Evolutionary conservation across 1,140 invertebrate species (phyloP).

Genomic region (Drosophila ogumai): DNA sequence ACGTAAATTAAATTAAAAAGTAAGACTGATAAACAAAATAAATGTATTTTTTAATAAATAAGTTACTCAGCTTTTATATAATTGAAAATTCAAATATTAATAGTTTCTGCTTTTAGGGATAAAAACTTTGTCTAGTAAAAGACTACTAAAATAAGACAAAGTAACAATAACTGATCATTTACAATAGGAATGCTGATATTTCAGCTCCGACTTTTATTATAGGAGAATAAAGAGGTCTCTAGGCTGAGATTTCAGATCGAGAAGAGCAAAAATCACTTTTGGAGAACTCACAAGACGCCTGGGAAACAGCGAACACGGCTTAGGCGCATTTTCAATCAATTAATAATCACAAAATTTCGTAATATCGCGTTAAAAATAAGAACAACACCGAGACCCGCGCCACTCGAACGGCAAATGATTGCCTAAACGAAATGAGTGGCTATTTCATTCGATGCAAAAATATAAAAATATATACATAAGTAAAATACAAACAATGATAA

Average conservation of each 20-base stretch:
- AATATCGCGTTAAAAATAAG: conserved; percentile 49
- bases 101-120: background rate
- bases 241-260: conserved; percentile 16
- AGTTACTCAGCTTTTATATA: background rate
- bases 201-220: background rate
- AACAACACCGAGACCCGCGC: conserved; percentile 9
- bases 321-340: conserved; percentile 45
- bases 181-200: background rate
- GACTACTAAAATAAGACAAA: background rate
- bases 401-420: conserved; percentile 31
- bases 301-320: conserved; percentile 37
- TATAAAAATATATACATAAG: conserved; percentile 36
- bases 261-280: background rate
- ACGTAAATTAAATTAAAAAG: background rate
- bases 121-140: background rate
- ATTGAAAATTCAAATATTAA: background rate
- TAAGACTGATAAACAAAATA: background rate
- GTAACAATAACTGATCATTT: background rate
- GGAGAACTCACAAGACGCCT: conserved; percentile 57
- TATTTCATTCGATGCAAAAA: conserved; percentile 33
- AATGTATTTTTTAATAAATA: background rate
- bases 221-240: background rate
- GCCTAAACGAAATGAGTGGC: conserved; percentile 31
- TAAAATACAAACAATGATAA: conserved; percentile 46
- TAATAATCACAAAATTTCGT: conserved; percentile 38